phyloP scores from a whole-genome alignment of 2,797 vertebrate genomes.

The Ispidina lecontei region DNA sequence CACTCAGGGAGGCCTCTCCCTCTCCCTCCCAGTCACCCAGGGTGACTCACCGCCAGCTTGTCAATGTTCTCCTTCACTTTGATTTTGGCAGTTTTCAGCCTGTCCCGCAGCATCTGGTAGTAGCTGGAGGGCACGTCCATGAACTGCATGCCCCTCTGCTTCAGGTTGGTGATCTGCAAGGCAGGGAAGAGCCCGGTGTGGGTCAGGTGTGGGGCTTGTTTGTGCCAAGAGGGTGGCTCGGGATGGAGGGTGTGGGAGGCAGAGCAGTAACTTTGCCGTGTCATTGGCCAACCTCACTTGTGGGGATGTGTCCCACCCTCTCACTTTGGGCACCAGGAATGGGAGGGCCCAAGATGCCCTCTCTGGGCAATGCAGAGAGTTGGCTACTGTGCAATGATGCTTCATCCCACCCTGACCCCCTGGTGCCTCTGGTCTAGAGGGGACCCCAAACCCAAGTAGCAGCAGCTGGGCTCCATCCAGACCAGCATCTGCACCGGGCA shows the following conservation, averaged over 20 bases:
- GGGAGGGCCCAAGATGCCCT: background rate
- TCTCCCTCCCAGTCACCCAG: too few relatives aligned
- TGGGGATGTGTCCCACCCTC: background rate
- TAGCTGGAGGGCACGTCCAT: slow-evolving; percentile 89
- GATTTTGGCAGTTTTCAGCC: slow-evolving; percentile 88
- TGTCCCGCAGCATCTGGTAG: slow-evolving; percentile 87
- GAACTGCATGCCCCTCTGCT: slow-evolving; percentile 91
- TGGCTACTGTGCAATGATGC: background rate
- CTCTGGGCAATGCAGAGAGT: background rate
- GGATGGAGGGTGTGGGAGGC: fast-evolving
- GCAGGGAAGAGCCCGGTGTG: background rate
- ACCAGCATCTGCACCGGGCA: background rate
- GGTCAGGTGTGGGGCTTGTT: fast-evolving
- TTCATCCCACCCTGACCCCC: background rate
- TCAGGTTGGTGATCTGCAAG: slow-evolving; percentile 88
- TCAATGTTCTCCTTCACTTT: slow-evolving; percentile 87
- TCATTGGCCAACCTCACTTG: fast-evolving
- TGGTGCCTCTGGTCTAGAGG: background rate
- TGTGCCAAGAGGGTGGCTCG: background rate
- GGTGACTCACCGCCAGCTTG: slow-evolving; percentile 83
- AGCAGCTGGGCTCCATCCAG: background rate
- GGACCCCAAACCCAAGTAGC: background rate
- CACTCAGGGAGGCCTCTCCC: too few relatives aligned
- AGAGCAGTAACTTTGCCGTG: fast-evolving
- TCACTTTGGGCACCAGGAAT: background rate